Conservation (phyloP, 1,140 invertebrate genomes). For the Lerema accius region DNA sequence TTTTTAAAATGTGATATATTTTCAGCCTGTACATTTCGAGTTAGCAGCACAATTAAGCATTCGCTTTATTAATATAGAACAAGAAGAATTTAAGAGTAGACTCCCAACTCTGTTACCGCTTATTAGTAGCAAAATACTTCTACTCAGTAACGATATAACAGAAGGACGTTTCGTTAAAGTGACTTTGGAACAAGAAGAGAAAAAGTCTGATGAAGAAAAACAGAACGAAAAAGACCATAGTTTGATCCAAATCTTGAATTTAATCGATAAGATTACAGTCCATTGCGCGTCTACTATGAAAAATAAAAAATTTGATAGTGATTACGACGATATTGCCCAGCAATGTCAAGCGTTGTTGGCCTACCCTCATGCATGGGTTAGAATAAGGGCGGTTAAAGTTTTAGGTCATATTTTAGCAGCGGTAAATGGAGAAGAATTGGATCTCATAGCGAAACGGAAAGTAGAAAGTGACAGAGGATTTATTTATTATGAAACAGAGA, state of each 20-base stretch:
- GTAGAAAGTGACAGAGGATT: slow-evolving; percentile 82
- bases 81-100: slow-evolving; percentile 85
- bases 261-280: slow-evolving; percentile 80
- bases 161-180: slow-evolving; percentile 75
- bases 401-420: slow-evolving; percentile 87
- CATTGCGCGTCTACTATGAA: slow-evolving; percentile 76
- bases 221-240: slow-evolving; percentile 82
- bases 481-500: slow-evolving; percentile 84
- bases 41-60: slow-evolving; percentile 86
- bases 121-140: slow-evolving; percentile 71
- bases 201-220: slow-evolving; percentile 72
- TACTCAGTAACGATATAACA: slow-evolving; percentile 71
- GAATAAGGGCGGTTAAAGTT: slow-evolving; percentile 89
- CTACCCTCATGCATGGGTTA: slow-evolving; percentile 86
- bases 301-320: slow-evolving; percentile 61
- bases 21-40: slow-evolving; percentile 82
- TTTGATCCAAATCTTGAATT: slow-evolving; percentile 83
- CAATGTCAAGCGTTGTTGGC: slow-evolving; percentile 88
- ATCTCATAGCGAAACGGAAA: slow-evolving; percentile 75
- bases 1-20: slow-evolving; percentile 31
- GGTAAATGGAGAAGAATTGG: slow-evolving; percentile 85
- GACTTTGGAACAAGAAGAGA: slow-evolving; percentile 52
- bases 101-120: slow-evolving; percentile 83
- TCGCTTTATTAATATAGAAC: slow-evolving; percentile 89
- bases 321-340: slow-evolving; percentile 86